Conservation (phyloP, 2,888 invertebrate species). For the Branchipolynoe longqiensis region DNA sequence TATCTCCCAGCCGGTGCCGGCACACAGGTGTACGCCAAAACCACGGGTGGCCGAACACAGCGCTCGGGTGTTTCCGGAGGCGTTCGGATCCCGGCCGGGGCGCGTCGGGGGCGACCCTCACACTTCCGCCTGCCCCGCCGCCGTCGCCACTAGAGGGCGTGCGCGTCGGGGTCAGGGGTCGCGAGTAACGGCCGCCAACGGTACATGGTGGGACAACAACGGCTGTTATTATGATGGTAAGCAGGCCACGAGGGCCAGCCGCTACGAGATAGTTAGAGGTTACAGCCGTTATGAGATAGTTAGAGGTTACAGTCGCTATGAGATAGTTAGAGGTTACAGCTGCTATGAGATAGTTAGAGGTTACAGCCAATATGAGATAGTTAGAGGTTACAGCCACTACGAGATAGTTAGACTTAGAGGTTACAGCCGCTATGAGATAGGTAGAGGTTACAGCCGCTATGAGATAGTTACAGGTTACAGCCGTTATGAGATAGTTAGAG, state of each 20-base stretch:
- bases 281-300: no score
- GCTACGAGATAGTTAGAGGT: no score
- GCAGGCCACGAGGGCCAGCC: no score
- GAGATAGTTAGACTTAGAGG: not conserved
- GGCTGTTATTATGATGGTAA: not conserved
- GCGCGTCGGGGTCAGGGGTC: not conserved
- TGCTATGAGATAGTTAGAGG: no score
- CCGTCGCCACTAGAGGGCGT: constrained; percentile 10
- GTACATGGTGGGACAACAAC: not conserved
- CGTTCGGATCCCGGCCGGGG: constrained; percentile 43
- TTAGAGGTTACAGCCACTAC: no score
- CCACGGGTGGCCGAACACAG: not conserved
- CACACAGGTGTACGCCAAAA: constrained; percentile 14
- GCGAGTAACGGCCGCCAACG: constrained; percentile 15
- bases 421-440: no score
- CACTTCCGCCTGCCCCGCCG: constrained; percentile 29
- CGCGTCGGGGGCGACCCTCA: constrained; percentile 42
- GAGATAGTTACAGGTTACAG: no score
- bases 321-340: no score
- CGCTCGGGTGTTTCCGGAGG: not conserved
- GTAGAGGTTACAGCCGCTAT: no score
- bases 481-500: no score
- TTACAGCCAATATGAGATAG: no score
- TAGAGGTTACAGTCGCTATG: no score
- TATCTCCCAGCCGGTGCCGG: not conserved